Evolutionary conservation across 2,888 invertebrate species (phyloP).

Genomic region (Andrena bicolor): DNA sequence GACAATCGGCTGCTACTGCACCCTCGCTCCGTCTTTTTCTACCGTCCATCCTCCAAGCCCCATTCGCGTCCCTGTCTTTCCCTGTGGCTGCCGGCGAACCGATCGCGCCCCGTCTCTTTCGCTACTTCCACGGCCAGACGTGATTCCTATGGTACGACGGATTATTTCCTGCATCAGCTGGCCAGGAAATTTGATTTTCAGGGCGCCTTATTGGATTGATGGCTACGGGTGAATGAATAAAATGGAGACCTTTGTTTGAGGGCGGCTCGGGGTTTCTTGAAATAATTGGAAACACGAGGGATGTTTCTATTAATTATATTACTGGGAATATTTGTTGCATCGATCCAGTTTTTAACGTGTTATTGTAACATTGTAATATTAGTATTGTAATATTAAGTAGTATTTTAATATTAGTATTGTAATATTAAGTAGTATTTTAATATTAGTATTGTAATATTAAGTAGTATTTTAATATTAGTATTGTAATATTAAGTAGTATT

Average conservation of each 20-base stretch:
- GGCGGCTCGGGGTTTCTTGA: background rate
- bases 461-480: too few relatives aligned
- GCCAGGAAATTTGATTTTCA: constrained; percentile 35
- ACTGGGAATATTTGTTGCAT: too few relatives aligned
- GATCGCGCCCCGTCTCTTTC: background rate
- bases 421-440: too few relatives aligned
- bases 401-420: too few relatives aligned
- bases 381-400: too few relatives aligned
- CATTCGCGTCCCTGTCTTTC: background rate
- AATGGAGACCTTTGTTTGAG: background rate
- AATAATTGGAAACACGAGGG: background rate
- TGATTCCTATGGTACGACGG: constrained; percentile 30
- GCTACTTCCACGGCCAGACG: constrained; percentile 16
- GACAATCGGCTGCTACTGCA: constrained; percentile 21
- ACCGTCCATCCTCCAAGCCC: background rate
- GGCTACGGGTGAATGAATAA: constrained; percentile 5
- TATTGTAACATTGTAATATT: too few relatives aligned
- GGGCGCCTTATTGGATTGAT: constrained; percentile 19
- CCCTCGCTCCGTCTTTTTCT: background rate
- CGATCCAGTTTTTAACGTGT: too few relatives aligned
- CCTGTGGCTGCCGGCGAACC: background rate
- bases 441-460: too few relatives aligned
- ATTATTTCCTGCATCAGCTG: constrained; percentile 41
- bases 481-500: too few relatives aligned
- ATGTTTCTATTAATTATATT: background rate